Percentiles rank a stretch among this genome's conserved stretches.
Evolutionary conservation across 2,888 invertebrate species (phyloP).

Genomic region (Chalcosyrphus nemorum): DNA sequence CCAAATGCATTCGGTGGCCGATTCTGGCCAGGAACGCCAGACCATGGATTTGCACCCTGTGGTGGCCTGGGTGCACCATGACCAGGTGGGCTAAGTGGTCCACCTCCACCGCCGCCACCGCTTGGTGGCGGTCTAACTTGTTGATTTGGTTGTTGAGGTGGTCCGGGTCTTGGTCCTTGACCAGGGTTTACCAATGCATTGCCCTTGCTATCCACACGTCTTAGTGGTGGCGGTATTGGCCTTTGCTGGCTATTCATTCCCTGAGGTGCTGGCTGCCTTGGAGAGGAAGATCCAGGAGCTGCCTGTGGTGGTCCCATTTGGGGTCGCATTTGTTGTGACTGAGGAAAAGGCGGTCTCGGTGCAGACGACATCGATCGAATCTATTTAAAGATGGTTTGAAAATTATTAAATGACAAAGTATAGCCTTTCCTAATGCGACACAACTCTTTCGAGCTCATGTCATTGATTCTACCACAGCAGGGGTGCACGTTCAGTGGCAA

Average conservation of each 20-base stretch:
- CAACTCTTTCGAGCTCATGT: constrained; percentile 16
- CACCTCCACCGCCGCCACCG: no score
- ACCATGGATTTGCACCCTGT: constrained; percentile 78
- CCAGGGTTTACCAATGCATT: constrained; percentile 78
- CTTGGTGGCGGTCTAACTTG: constrained; percentile 76
- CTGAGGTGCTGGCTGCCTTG: constrained; percentile 77
- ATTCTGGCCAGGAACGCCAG: constrained; percentile 75
- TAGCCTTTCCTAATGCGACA: constrained; percentile 8
- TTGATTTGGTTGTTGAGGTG: constrained; percentile 75
- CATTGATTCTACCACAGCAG: constrained; percentile 13
- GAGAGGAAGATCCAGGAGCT: constrained; percentile 77
- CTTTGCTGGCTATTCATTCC: constrained; percentile 74
- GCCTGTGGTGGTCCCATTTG: constrained; percentile 80
- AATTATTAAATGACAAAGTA: constrained; percentile 1
- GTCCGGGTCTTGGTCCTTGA: constrained; percentile 76
- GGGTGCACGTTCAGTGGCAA: background rate
- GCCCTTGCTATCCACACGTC: constrained; percentile 82
- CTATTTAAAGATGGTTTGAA: constrained; percentile 75
- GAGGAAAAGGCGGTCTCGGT: constrained; percentile 75
- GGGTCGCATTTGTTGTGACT: constrained; percentile 71
- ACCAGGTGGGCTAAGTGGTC: constrained; percentile 78
- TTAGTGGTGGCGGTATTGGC: constrained; percentile 79
- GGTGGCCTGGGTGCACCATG: constrained; percentile 79
- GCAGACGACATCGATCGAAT: constrained; percentile 79
- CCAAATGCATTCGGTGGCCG: constrained; percentile 76